These are phyloP conservation scores for Athripsodes cinereus DNA, from an alignment of 2,888 invertebrate species.

Conservation along the genomic window DNA sequence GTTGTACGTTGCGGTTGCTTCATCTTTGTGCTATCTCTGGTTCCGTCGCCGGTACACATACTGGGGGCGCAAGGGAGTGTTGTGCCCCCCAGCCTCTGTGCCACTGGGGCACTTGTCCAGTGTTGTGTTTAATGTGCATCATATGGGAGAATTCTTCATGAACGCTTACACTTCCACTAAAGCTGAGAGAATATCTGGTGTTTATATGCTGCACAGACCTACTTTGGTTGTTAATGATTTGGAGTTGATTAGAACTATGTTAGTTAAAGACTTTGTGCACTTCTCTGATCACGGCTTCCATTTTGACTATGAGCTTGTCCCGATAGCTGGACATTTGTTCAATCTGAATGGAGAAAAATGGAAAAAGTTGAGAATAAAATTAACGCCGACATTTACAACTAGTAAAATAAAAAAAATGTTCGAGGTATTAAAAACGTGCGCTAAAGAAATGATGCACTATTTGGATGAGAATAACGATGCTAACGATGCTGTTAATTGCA, in stretches of 20 bases:
- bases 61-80: conserved; percentile 3
- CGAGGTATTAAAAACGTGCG: conserved; percentile 33
- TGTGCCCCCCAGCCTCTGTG: not conserved
- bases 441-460: conserved; percentile 29
- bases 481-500: conserved; percentile 35
- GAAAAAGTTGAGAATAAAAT: conserved; percentile 39
- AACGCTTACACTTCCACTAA: conserved; percentile 17
- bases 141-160: not conserved
- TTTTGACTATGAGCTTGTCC: conserved; percentile 34
- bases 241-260: conserved; percentile 33
- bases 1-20: not conserved
- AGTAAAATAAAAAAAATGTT: conserved; percentile 47
- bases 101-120: not conserved
- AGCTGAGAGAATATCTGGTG: conserved; percentile 35
- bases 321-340: conserved; percentile 34
- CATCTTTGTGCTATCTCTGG: no score
- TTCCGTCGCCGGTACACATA: not conserved
- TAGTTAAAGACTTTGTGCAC: conserved; percentile 36
- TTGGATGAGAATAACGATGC: conserved; percentile 29
- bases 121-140: not conserved
- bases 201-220: conserved; percentile 5
- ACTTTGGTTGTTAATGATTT: conserved; percentile 29
- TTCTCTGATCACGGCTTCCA: conserved; percentile 36
- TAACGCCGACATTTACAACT: conserved; percentile 44
- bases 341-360: conserved; percentile 38